Base-by-base conservation (phyloP, 2,113 vertebrate genomes). In the Burhinus oedicnemus region DNA sequence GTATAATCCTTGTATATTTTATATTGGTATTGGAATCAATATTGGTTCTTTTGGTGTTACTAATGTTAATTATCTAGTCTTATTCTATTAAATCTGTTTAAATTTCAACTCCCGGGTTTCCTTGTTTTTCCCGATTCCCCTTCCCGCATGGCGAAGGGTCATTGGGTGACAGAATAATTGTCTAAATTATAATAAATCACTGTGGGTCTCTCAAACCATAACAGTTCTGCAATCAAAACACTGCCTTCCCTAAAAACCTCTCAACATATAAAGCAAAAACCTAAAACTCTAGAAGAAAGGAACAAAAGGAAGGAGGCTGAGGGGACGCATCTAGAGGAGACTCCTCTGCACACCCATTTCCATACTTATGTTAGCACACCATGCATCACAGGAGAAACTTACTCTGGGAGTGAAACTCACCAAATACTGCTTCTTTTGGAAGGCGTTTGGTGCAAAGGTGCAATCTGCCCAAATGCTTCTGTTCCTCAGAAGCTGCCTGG, bases 301-400 rank as follows among this genome's bases (percentile, higher is more conserved):
- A 88, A 30, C 9, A 49, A 71, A 93, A 65, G 18, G 27, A 80
- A 92, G 36, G 68, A 58, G 32, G 20, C 11, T 55, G 49, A 40
- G 32, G 22, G 4, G 2, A 26, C 19, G 23, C 74, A 34, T 49
- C 38, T 54, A 40, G 34, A 69, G 22, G 9, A 80, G 25, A 58
- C 8, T 60, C 12, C 34, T 90, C 23, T 52, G 21, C 34, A n/a
- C 9, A 12, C 44, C 8, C 8, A 1, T 52, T 87, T 78, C 51
- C n/a, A 57, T 15, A 21, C 6, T 9, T 66, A 3, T 0, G 0
- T 62, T 74, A 62, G 22, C 32, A 71, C n/a, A 79, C 27, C 11
- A 29, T 27, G 14, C 26, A 36, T 64, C 65, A 47, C 32, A 47
- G 3, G 0, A 64, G 30, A 71, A 66, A 55, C 45, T 69, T 55